Conservation (phyloP, 2,888 invertebrate genomes). For the Kryphioiulus occultus region DNA sequence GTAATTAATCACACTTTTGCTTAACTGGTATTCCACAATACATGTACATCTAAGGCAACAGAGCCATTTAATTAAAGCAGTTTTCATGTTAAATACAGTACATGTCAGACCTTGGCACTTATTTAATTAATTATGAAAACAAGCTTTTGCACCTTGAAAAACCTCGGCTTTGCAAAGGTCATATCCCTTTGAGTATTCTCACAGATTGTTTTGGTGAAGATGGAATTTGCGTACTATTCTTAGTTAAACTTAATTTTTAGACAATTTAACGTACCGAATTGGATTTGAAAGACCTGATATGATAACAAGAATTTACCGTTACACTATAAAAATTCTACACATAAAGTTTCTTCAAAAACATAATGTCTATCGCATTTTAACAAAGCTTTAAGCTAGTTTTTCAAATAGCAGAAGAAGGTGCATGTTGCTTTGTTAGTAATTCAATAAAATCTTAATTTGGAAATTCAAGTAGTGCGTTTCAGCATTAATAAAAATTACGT, state of each 20-base stretch:
- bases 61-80: not conserved
- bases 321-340: too few species aligned
- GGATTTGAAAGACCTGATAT: too few species aligned
- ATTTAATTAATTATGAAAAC: not conserved
- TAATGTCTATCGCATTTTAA: not conserved
- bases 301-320: too few species aligned
- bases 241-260: not conserved
- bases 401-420: not conserved
- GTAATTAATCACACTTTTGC: not conserved
- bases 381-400: not conserved
- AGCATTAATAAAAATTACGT: not conserved
- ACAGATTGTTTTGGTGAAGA: not conserved
- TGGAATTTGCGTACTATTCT: not conserved
- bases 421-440: slow-evolving; percentile 11
- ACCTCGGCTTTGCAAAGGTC: not conserved
- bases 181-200: not conserved
- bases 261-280: too few species aligned
- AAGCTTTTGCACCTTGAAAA: not conserved
- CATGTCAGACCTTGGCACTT: not conserved
- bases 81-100: not conserved
- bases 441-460: slow-evolving; percentile 12
- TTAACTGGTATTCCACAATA: not conserved
- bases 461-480: not conserved
- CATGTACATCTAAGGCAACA: not conserved
- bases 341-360: too few species aligned